These are phyloP conservation scores for Lepidocyrtinus sp. DNA, from an alignment of 2,888 invertebrate species.

Conservation along the genomic window DNA sequence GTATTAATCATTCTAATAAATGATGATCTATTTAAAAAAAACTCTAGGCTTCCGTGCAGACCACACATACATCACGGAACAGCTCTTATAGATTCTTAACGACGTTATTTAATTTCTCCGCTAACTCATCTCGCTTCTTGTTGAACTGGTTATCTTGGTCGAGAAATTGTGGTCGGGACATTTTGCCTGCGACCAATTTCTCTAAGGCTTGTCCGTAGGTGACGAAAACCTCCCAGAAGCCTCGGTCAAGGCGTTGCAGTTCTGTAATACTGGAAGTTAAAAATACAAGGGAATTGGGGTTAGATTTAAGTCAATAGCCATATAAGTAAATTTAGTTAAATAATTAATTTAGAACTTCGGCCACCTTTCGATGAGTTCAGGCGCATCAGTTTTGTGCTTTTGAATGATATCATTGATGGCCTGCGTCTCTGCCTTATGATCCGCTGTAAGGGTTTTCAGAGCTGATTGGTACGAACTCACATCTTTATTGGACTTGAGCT, in stretches of 20 bases:
- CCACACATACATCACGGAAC: not conserved
- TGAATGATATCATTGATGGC: slow-evolving; percentile 75
- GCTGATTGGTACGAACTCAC: slow-evolving; percentile 73
- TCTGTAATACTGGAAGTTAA: slow-evolving; percentile 62
- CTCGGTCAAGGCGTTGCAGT: slow-evolving; percentile 68
- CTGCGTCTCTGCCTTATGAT: slow-evolving; percentile 77
- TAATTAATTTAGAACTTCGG: not conserved
- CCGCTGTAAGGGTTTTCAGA: slow-evolving; percentile 77
- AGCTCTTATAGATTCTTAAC: slow-evolving; percentile 72
- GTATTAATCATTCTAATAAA: not conserved
- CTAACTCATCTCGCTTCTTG: slow-evolving; percentile 77
- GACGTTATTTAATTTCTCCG: slow-evolving; percentile 75
- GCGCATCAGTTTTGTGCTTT: slow-evolving; percentile 77
- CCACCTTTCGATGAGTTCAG: slow-evolving; percentile 77
- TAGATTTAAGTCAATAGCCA: not conserved
- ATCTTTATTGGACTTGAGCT: slow-evolving; percentile 78
- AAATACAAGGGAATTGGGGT: no score
- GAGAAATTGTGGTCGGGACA: slow-evolving; percentile 77
- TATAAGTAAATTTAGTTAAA: not conserved
- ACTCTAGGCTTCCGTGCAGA: not conserved
- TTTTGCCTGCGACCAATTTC: slow-evolving; percentile 77
- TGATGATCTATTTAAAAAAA: no score
- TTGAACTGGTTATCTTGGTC: slow-evolving; percentile 76
- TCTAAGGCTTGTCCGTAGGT: slow-evolving; percentile 77
- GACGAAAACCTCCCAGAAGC: slow-evolving; percentile 71